Conservation (phyloP, 1,140 invertebrate species). For the Medauroidea extradentata region DNA sequence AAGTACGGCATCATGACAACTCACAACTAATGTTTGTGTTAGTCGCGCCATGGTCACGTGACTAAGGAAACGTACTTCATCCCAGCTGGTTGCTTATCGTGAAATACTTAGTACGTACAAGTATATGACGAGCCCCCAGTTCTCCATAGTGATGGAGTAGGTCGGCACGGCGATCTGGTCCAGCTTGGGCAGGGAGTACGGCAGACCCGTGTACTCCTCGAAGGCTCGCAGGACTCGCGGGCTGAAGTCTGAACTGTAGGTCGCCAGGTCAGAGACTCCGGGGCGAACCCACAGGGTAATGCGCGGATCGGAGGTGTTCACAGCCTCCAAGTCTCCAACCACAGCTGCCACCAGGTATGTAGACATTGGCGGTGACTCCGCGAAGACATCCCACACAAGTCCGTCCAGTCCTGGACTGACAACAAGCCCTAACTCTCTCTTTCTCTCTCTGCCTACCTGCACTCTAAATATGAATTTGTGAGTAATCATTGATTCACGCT, state of each 20-base stretch:
- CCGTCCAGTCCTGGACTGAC: conserved; percentile 44
- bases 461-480: no score
- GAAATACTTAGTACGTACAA: no score
- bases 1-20: no score
- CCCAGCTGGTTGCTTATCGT: no score
- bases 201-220: background rate
- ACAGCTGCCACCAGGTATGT: conserved; percentile 83
- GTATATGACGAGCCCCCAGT: conserved; percentile 44
- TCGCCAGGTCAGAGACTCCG: conserved; percentile 56
- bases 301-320: background rate
- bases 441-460: no score
- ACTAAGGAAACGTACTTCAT: no score
- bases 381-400: conserved; percentile 56
- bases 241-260: conserved; percentile 52
- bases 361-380: conserved; percentile 72
- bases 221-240: conserved; percentile 31
- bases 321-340: conserved; percentile 38
- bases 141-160: conserved; percentile 65
- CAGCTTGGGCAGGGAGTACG: conserved; percentile 32
- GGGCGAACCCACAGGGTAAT: conserved; percentile 66
- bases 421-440: no score
- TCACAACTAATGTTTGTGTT: no score
- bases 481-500: no score
- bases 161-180: conserved; percentile 70
- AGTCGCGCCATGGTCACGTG: no score